Conservation (phyloP, 1,140 invertebrate genomes). For the Zaprionus ornatus region DNA sequence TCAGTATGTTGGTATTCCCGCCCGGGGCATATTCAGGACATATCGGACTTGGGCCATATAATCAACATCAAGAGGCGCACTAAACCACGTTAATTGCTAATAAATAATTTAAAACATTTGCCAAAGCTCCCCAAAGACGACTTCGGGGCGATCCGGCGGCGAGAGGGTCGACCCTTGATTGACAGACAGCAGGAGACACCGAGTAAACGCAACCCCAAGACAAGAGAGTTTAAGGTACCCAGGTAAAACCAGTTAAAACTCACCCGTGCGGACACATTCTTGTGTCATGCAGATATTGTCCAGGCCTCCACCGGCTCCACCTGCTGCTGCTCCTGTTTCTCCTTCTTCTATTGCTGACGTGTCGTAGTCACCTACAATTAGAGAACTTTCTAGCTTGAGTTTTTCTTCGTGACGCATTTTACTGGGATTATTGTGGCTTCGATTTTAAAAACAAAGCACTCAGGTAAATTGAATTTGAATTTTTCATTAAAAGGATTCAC, state of each 20-base stretch:
- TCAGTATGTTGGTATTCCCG: neutral
- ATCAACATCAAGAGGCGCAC: conserved; percentile 20
- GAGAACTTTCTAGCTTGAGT: conserved; percentile 29
- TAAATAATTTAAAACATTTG: conserved; percentile 38
- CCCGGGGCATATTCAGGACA: conserved; percentile 6
- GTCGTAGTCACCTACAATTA: conserved; percentile 63
- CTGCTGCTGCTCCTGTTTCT: conserved; percentile 4
- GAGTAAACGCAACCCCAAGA: neutral
- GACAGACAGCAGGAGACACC: conserved; percentile 8
- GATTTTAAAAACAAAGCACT: conserved; percentile 54
- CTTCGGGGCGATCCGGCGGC: too few relatives aligned
- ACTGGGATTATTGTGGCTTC: neutral
- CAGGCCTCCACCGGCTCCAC: conserved; percentile 8
- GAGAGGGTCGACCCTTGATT: conserved; percentile 12
- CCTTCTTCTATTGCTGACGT: conserved; percentile 4
- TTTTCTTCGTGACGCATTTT: conserved; percentile 9
- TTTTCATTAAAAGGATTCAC: conserved; percentile 54
- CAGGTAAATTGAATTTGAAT: conserved; percentile 73
- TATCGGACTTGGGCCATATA: conserved; percentile 11
- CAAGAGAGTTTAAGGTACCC: neutral
- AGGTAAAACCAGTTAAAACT: conserved; percentile 49
- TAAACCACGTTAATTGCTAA: conserved; percentile 39
- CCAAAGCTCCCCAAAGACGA: neutral
- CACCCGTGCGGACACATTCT: conserved; percentile 89
- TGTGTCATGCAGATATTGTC: conserved; percentile 87